Conservation (phyloP, 2,888 invertebrate genomes). For the Tiphia femorata region DNA sequence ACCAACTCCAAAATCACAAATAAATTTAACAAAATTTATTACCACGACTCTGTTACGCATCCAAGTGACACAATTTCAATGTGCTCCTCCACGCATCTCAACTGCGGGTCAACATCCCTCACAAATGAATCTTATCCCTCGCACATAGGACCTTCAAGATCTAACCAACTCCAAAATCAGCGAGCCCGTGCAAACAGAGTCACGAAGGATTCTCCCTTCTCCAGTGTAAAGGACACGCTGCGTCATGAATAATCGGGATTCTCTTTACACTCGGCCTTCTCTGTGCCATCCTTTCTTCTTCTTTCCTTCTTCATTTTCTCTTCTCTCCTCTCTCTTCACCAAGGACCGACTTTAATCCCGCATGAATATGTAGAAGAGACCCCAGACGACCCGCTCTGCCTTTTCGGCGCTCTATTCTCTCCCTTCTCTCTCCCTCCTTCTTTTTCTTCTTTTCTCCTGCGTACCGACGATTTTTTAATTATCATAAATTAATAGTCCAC, state of each 20-base stretch:
- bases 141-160: too few relatives aligned
- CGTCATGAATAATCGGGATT: slow-evolving; percentile 61
- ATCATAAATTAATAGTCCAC: slow-evolving; percentile 33
- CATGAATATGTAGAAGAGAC: slow-evolving; percentile 61
- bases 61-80: too few relatives aligned
- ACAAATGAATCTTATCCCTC: too few relatives aligned
- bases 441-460: background rate
- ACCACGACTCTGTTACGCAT: too few relatives aligned
- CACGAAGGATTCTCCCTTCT: too few relatives aligned
- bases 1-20: too few relatives aligned
- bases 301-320: slow-evolving; percentile 26
- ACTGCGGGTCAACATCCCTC: too few relatives aligned
- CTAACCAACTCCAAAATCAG: too few relatives aligned
- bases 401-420: slow-evolving; percentile 18
- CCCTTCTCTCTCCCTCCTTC: background rate
- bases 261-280: slow-evolving; percentile 26
- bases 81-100: too few relatives aligned
- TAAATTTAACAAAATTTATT: too few relatives aligned
- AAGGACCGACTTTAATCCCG: slow-evolving; percentile 53
- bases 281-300: slow-evolving; percentile 30
- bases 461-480: slow-evolving; percentile 30
- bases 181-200: too few relatives aligned
- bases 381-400: slow-evolving; percentile 16
- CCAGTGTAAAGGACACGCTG: slow-evolving; percentile 10
- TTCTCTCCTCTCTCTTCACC: slow-evolving; percentile 30